Percentiles rank a stretch among this genome's conserved stretches.
Evolutionary conservation across 2,888 invertebrate genomes (phyloP).

Genomic region (Drosophila antonietae): DNA sequence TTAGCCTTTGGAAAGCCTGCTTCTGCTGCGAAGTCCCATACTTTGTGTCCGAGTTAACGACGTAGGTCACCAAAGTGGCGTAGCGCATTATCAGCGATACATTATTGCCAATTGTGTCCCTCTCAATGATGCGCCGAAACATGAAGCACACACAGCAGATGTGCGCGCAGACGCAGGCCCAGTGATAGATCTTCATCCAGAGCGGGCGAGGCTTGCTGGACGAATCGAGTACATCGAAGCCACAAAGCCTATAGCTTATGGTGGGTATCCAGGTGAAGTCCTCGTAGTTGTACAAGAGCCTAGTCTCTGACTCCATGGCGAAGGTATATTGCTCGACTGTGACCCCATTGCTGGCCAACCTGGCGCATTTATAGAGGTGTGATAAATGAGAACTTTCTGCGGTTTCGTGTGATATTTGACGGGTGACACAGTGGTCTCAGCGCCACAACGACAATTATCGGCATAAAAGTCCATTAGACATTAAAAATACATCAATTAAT

Average conservation of each 20-base stretch:
- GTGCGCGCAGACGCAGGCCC: slow-evolving; percentile 38
- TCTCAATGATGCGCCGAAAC: slow-evolving; percentile 34
- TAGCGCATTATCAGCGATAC: slow-evolving; percentile 34
- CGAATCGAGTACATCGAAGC: slow-evolving; percentile 35
- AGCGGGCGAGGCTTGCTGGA: neutral
- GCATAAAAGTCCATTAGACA: neutral
- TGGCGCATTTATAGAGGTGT: slow-evolving; percentile 41
- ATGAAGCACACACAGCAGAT: slow-evolving; percentile 21
- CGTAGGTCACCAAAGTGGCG: slow-evolving; percentile 32
- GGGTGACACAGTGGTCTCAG: slow-evolving; percentile 20
- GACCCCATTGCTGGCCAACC: neutral
- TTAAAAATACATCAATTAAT: slow-evolving; percentile 4
- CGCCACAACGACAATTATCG: neutral
- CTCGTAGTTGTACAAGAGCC: slow-evolving; percentile 34
- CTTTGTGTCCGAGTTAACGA: slow-evolving; percentile 54
- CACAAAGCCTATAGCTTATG: slow-evolving; percentile 30
- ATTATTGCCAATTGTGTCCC: slow-evolving; percentile 19
- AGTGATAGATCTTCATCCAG: slow-evolving; percentile 32
- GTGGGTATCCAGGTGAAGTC: slow-evolving; percentile 50
- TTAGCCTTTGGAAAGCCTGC: slow-evolving; percentile 17
- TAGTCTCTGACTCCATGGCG: slow-evolving; percentile 26
- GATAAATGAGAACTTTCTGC: slow-evolving; percentile 23
- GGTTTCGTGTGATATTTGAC: slow-evolving; percentile 39
- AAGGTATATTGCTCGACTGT: slow-evolving; percentile 4
- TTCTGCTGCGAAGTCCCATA: slow-evolving; percentile 43